Conservation (phyloP, 2,888 invertebrate genomes). For the Brenthis daphne region DNA sequence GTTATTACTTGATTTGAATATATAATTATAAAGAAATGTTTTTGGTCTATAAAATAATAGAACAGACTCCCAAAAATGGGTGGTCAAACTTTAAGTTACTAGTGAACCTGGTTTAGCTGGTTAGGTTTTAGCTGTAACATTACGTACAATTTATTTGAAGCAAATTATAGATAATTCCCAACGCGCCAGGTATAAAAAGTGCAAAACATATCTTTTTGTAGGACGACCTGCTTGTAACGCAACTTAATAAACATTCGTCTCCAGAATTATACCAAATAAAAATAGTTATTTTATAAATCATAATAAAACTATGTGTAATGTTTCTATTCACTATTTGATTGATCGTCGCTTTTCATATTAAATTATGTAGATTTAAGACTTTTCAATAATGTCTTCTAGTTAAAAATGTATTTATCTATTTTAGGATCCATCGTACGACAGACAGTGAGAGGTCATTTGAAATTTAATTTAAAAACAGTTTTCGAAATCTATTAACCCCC, state of each 20-base stretch:
- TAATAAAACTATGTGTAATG: slow-evolving; percentile 5
- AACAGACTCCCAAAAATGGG: too few relatives aligned
- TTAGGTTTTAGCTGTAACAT: not conserved
- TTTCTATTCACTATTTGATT: not conserved
- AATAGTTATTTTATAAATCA: slow-evolving; percentile 2
- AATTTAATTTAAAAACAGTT: too few relatives aligned
- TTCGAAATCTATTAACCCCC: too few relatives aligned
- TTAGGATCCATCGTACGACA: too few relatives aligned
- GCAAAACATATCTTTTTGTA: not conserved
- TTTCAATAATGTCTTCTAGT: slow-evolving; percentile 3
- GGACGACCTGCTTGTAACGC: slow-evolving; percentile 18
- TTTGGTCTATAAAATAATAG: too few relatives aligned
- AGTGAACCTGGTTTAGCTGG: too few relatives aligned
- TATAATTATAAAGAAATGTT: too few relatives aligned
- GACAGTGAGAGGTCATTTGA: too few relatives aligned
- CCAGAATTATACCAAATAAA: not conserved
- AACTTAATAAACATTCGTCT: not conserved
- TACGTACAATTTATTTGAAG: not conserved
- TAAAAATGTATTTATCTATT: too few relatives aligned
- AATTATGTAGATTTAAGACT: not conserved
- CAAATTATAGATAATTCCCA: not conserved
- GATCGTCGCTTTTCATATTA: not conserved
- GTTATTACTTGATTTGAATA: too few relatives aligned
- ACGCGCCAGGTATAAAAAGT: not conserved
- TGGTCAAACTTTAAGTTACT: too few relatives aligned